A percentile compares a stretch with the other conserved stretches of the same genome.
Evolutionary conservation across 2,888 invertebrate species (phyloP).

Genomic region (Amiota minor): DNA sequence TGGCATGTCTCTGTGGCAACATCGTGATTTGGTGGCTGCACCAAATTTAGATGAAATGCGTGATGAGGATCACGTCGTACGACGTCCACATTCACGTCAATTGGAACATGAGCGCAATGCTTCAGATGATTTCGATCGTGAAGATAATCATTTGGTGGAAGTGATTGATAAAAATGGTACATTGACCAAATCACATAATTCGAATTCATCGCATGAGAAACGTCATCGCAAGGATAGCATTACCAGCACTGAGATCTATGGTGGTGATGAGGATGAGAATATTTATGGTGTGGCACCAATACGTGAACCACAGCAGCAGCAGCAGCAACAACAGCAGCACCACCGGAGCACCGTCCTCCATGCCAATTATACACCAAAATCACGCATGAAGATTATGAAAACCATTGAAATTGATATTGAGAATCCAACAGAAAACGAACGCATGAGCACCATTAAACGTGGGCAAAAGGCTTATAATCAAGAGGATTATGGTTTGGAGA

Average conservation of each 20-base stretch:
- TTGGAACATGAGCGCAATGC: slow-evolving; percentile 44
- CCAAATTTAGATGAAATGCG: slow-evolving; percentile 64
- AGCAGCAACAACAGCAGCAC: slow-evolving; percentile 36
- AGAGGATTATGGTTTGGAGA: slow-evolving; percentile 48
- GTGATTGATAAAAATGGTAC: slow-evolving; percentile 55
- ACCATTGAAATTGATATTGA: slow-evolving; percentile 72
- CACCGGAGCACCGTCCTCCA: slow-evolving; percentile 30
- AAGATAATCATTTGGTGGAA: slow-evolving; percentile 31
- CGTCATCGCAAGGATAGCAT: slow-evolving; percentile 67
- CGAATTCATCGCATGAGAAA: slow-evolving; percentile 65
- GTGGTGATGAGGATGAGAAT: slow-evolving; percentile 68
- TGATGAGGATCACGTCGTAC: slow-evolving; percentile 46
- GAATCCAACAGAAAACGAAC: slow-evolving; percentile 66
- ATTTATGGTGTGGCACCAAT: slow-evolving; percentile 67
- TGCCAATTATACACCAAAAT: slow-evolving; percentile 67
- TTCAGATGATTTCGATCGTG: background rate
- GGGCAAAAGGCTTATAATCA: slow-evolving; percentile 55
- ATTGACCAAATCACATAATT: slow-evolving; percentile 63
- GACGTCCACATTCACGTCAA: slow-evolving; percentile 33
- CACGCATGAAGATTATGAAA: slow-evolving; percentile 72
- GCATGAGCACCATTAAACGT: slow-evolving; percentile 63
- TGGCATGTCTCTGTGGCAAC: slow-evolving; percentile 91
- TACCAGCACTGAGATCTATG: slow-evolving; percentile 66
- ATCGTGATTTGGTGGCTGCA: slow-evolving; percentile 83
- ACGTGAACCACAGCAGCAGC: slow-evolving; percentile 33